phyloP scores from a whole-genome alignment of 1,140 invertebrate genomes.

The Watersipora subatra region DNA sequence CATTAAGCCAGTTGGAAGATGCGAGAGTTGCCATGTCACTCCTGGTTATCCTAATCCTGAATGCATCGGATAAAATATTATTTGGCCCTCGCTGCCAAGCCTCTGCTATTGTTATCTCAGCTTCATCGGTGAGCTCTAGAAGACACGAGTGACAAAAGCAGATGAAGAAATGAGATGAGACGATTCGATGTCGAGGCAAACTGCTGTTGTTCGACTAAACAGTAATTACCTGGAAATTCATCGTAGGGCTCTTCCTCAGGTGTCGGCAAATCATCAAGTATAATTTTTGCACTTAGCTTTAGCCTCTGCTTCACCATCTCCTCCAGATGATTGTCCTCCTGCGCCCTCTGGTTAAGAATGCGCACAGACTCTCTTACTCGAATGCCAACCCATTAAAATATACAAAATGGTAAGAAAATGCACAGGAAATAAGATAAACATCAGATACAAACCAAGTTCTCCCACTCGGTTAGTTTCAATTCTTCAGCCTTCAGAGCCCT shows the following conservation, averaged over 20 bases:
- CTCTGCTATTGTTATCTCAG: slow-evolving; percentile 38
- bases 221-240: background rate
- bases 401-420: no score
- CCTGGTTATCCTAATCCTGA: slow-evolving; percentile 47
- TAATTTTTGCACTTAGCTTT: background rate
- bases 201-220: background rate
- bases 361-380: no score
- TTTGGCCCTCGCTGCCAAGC: slow-evolving; percentile 37
- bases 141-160: slow-evolving; percentile 4
- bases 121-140: slow-evolving; percentile 33
- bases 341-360: background rate
- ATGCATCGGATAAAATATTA: slow-evolving; percentile 45
- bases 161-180: background rate
- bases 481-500: background rate
- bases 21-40: slow-evolving; percentile 66
- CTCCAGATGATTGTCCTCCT: slow-evolving; percentile 3
- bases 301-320: background rate
- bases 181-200: background rate
- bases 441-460: background rate
- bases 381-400: no score
- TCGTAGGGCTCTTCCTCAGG: background rate
- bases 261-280: background rate
- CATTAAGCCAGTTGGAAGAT: slow-evolving; percentile 83
- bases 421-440: no score
- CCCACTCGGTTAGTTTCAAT: background rate